Base-by-base conservation (phyloP, 2,797 vertebrate species). In the Micrastur ruficollis region DNA sequence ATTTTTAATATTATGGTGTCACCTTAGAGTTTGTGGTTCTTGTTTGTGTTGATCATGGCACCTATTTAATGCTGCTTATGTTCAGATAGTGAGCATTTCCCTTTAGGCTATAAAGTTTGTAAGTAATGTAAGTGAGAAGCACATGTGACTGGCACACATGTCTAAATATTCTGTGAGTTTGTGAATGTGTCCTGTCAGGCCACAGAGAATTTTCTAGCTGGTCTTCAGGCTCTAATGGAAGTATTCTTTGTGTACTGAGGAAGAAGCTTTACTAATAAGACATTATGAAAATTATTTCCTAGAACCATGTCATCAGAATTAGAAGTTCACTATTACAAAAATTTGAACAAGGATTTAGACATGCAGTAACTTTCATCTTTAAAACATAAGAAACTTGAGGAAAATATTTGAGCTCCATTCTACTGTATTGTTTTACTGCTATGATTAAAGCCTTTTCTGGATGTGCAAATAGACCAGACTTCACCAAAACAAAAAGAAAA, bases 51-150 rank as follows among this genome's bases (percentile, higher is more conserved):
- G 52, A 50, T 95, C 42, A 63, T 1, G 0, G 34, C 67, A 81
- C 42, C 65, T 68, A 92, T 89, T 85, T 95, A 96, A 55, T 92
- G 58, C 49, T 80, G 44, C 46, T 32, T 87, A 36, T 78, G 81
- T 90, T 93, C 67, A 91, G 58, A 29, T 81, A 95, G 74, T 61
- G 34, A 86, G 67, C 40, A 63, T 81, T 70, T 97, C 53, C 67
- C 59, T 89, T 95, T 93, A 97, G 90, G 85, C 93, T 73, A 40
- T 80, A 52, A 95, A 90, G 42, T 72, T 75, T 83, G 7, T 86
- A 75, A 81, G 47, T 84, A 93, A 92, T 71, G n/a, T 79, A 61
- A 95, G 44, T 31, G 29, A 82, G 89, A 86, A 96, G 47, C n/a
- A 55, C 79, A 23, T 49, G 29, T 90, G 84, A 89, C 34, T 86